Evolutionary conservation across 2,888 invertebrate species (phyloP), one percentile per base, ranked within the genome.

Genomic region (Clitarchus hookeri): DNA sequence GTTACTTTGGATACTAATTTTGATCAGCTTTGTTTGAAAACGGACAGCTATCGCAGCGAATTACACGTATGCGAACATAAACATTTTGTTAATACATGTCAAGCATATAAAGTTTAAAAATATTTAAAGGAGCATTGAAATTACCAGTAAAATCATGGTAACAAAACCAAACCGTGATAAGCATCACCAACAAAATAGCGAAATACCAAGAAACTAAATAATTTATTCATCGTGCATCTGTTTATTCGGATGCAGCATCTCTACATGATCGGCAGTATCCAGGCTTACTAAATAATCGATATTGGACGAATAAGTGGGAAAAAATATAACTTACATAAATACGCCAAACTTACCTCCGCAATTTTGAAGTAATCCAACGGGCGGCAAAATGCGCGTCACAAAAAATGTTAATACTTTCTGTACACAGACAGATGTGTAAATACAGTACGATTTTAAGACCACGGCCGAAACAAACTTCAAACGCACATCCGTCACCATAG

Each of bases 331-430:
- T 65, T 65, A 65, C 48, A 12, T 65, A 19, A 65, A 65, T 65
- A 65, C 65, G 23, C 8, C 65, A 2, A 23, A 19, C 65, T n/a
- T 65, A 65, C 65, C 65, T 65, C 65, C 16, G 65, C 19, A n/a
- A 65, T 65, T 65, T 65, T 4, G 65, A 65, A 65, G 65, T 65
- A 65, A 65, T 65, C n/a, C 65, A 65, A 65, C 65, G 65, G 65
- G 65, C n/a, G 11, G 65, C 65, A 65, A 65, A 65, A 65, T 19
- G n/a, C 23, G n/a, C 23, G 65, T 65, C 65, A 65, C 65, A 65
- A 65, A 23, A 65, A 65, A 16, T 6, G 3, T 65, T n/a, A 53
- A 53, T n/a, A 65, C 16, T 23, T 65, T 65, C 16, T 65, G 16
- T n/a, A 65, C 65, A 8, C 16, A 65, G 13, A 48, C 48, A 48